phyloP scores from a whole-genome alignment of 2,888 invertebrate species.

The Achlya flavicornis region DNA sequence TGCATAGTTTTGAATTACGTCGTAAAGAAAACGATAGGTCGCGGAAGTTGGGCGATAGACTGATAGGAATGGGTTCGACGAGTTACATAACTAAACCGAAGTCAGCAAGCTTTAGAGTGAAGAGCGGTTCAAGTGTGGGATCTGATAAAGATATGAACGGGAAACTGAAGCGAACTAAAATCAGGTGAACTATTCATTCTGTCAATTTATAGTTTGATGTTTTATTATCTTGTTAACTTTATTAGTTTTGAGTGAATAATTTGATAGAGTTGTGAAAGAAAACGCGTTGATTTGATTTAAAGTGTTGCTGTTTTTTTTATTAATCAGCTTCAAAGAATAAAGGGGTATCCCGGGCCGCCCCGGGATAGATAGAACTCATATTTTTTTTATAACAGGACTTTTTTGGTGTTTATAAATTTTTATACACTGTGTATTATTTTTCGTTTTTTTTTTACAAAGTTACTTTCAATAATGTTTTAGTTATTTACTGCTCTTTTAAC shows the following conservation, averaged over 20 bases:
- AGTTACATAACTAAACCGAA: conserved; percentile 75
- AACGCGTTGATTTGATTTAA: neutral
- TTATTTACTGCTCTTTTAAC: too few relatives aligned
- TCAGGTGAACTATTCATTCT: conserved; percentile 51
- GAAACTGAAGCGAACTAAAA: conserved; percentile 70
- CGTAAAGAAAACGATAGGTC: neutral
- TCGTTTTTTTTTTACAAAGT: too few relatives aligned
- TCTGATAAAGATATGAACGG: conserved; percentile 78
- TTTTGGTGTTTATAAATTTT: too few relatives aligned
- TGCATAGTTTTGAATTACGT: conserved; percentile 35
- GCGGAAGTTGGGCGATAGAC: conserved; percentile 25
- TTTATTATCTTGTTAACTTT: neutral
- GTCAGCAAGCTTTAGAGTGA: conserved; percentile 62
- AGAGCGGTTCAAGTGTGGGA: conserved; percentile 74
- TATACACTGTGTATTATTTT: too few relatives aligned
- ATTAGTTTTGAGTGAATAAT: neutral
- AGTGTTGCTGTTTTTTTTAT: neutral
- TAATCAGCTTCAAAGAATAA: neutral
- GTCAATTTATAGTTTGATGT: neutral
- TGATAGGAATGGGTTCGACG: conserved; percentile 72
- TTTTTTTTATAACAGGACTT: too few relatives aligned
- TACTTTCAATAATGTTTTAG: too few relatives aligned
- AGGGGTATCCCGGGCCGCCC: too few relatives aligned
- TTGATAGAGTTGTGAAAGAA: neutral
- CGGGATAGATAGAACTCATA: too few relatives aligned